Evolutionary conservation across 2,113 vertebrate species (phyloP).

Genomic region (Ameiurus melas): DNA sequence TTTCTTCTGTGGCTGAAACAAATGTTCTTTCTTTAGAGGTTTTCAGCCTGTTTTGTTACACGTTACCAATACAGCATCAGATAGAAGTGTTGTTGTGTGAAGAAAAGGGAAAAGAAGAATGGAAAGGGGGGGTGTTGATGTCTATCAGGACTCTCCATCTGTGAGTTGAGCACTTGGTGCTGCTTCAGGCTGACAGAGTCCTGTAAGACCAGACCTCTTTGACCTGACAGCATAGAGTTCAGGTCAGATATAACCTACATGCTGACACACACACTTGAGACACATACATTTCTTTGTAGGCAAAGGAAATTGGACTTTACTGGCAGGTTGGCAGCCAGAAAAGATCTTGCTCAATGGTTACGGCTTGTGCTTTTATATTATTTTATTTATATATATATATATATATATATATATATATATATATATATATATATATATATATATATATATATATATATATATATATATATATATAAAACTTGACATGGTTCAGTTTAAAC

Average conservation of each 20-base stretch:
- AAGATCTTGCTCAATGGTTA: background rate
- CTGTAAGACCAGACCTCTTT: conserved; percentile 36
- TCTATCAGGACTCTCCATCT: conserved; percentile 42
- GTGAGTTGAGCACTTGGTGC: conserved; percentile 21
- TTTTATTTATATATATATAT: no score
- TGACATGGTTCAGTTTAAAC: background rate
- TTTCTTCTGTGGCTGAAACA: background rate
- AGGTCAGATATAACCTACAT: conserved; percentile 35
- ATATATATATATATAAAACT: no score
- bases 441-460: no score
- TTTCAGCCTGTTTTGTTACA: conserved; percentile 19
- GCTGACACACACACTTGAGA: background rate
- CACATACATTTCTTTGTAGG: background rate
- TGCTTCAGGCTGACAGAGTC: conserved; percentile 30
- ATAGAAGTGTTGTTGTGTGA: conserved; percentile 20
- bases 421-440: no score
- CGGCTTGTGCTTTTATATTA: background rate
- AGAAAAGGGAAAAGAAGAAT: conserved; percentile 1
- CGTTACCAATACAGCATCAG: conserved; percentile 20
- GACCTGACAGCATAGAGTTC: conserved; percentile 34
- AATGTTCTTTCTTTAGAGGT: conserved; percentile 19
- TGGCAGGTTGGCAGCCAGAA: background rate
- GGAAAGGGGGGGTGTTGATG: background rate
- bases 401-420: no score
- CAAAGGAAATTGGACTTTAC: conserved; percentile 21